Conservation (phyloP, 2,797 vertebrate species). For the Eulemur albifrons region DNA sequence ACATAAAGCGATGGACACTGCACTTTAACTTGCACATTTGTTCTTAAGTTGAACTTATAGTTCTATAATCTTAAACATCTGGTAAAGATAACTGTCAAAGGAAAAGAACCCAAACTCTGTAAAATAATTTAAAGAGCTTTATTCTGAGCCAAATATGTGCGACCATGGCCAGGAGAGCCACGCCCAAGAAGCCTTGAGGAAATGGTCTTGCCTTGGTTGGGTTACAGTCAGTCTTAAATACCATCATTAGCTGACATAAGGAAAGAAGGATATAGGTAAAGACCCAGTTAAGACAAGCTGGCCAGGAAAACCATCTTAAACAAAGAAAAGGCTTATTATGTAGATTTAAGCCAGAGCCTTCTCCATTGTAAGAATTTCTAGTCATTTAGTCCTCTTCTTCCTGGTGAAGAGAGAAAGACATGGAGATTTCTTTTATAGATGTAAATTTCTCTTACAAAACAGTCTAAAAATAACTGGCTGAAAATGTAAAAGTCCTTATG, state of each 20-base stretch:
- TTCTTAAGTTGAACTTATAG: not conserved
- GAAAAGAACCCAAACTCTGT: too few species aligned
- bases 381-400: not conserved
- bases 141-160: too few species aligned
- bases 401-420: not conserved
- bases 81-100: not conserved
- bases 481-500: not conserved
- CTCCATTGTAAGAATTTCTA: not conserved
- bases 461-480: not conserved
- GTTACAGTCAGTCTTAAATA: not conserved
- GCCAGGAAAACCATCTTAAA: not conserved
- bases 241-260: not conserved
- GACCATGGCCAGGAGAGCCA: too few species aligned
- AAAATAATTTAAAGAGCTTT: too few species aligned
- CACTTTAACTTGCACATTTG: not conserved
- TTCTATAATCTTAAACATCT: not conserved
- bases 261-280: not conserved
- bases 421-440: not conserved
- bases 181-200: too few species aligned
- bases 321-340: not conserved
- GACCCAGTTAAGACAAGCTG: not conserved
- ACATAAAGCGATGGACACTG: not conserved
- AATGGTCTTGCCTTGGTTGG: too few species aligned
- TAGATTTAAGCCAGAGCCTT: not conserved
- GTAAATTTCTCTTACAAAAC: not conserved